Evolutionary conservation across 2,113 vertebrate genomes (phyloP).

Genomic region (Thamnophis sirtalis): DNA sequence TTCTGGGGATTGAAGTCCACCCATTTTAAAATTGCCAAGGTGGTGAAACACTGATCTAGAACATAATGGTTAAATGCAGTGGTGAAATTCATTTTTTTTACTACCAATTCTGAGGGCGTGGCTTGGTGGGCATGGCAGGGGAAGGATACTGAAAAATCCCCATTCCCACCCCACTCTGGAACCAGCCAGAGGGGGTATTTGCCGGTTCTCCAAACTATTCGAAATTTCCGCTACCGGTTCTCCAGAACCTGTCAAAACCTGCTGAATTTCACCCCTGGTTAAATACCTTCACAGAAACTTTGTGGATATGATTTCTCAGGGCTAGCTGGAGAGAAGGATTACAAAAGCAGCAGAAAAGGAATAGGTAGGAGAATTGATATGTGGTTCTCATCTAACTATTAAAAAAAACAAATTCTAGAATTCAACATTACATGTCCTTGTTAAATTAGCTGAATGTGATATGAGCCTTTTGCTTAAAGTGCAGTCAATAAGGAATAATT

Average conservation of each 20-base stretch:
- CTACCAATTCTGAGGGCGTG: too few relatives aligned
- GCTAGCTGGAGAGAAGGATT: not conserved
- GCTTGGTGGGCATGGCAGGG: too few relatives aligned
- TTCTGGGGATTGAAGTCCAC: not conserved
- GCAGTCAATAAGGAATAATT: conserved; percentile 3
- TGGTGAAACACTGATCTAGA: not conserved
- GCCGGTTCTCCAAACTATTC: too few relatives aligned
- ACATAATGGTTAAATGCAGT: not conserved
- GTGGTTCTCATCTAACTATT: not conserved
- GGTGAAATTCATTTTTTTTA: too few relatives aligned
- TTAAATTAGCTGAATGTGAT: conserved; percentile 5
- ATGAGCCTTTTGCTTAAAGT: not conserved
- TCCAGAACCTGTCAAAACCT: too few relatives aligned
- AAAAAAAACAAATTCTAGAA: not conserved
- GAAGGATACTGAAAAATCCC: too few relatives aligned
- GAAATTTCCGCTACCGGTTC: too few relatives aligned
- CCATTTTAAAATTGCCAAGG: not conserved
- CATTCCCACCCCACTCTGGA: too few relatives aligned
- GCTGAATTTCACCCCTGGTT: too few relatives aligned
- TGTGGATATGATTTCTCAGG: not conserved
- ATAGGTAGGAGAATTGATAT: not conserved
- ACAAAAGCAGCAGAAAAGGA: not conserved
- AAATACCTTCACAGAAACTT: not conserved
- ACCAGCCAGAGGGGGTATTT: too few relatives aligned
- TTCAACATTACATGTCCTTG: not conserved